phyloP scores from a whole-genome alignment of 1,140 invertebrate genomes.

The Dendrolimus punctatus region DNA sequence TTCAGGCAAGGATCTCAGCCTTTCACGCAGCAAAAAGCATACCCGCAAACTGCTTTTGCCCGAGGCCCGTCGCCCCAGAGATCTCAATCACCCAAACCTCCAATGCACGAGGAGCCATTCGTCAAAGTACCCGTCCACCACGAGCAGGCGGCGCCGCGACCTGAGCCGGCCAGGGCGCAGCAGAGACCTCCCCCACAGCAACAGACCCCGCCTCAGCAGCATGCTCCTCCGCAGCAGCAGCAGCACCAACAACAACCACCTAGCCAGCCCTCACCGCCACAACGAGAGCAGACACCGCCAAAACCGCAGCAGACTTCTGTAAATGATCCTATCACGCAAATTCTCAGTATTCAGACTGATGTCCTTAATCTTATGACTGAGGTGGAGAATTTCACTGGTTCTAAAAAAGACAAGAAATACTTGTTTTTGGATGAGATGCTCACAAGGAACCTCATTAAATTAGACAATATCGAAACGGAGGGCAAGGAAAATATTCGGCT shows the following conservation, averaged over 20 bases:
- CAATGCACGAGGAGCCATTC: slow-evolving; percentile 54
- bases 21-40: slow-evolving; percentile 56
- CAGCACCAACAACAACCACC: slow-evolving; percentile 42
- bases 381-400: slow-evolving; percentile 85
- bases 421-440: slow-evolving; percentile 95
- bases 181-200: slow-evolving; percentile 50
- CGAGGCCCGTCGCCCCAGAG: slow-evolving; percentile 54
- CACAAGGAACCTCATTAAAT: slow-evolving; percentile 90
- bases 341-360: slow-evolving; percentile 85
- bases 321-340: slow-evolving; percentile 82
- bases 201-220: slow-evolving; percentile 38
- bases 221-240: slow-evolving; percentile 34
- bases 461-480: slow-evolving; percentile 94
- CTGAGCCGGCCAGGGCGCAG: slow-evolving; percentile 48
- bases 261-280: slow-evolving; percentile 33
- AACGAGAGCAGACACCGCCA: slow-evolving; percentile 31
- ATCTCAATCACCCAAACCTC: slow-evolving; percentile 58
- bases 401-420: slow-evolving; percentile 87
- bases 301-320: slow-evolving; percentile 52
- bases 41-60: slow-evolving; percentile 47
- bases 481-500: slow-evolving; percentile 90
- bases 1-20: slow-evolving; percentile 55
- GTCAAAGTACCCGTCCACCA: slow-evolving; percentile 51
- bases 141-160: slow-evolving; percentile 38
- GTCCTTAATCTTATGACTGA: slow-evolving; percentile 83